Percentiles rank a stretch among this genome's conserved stretches.
phyloP scores from a whole-genome alignment of 2,888 invertebrate genomes.

The Euspilapteryx auroguttella region DNA sequence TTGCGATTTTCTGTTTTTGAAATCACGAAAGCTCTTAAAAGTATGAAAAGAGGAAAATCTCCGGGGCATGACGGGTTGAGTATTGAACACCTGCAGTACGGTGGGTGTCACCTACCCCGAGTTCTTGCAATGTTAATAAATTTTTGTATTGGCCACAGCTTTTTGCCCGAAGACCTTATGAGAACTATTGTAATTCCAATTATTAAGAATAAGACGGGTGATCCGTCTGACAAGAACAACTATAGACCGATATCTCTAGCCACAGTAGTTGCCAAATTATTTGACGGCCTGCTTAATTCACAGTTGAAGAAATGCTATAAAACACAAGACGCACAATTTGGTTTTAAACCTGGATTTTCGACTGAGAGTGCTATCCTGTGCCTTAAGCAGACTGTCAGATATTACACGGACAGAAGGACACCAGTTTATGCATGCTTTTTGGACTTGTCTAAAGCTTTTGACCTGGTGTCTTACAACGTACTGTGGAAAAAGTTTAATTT shows the following conservation, averaged over 20 bases:
- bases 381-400: constrained; percentile 2
- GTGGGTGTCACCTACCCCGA: constrained; percentile 6
- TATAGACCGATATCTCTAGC: constrained; percentile 6
- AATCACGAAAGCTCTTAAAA: too few species aligned
- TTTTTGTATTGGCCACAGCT: constrained; percentile 7
- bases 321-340: constrained; percentile 4
- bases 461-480: too few species aligned
- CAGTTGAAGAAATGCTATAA: constrained; percentile 4
- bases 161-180: constrained; percentile 1
- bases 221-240: constrained; percentile 2
- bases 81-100: constrained; percentile 4
- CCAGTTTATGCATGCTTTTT: too few species aligned
- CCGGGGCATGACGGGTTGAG: background rate
- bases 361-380: constrained; percentile 2
- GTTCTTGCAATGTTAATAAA: constrained; percentile 7
- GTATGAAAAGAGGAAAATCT: too few species aligned
- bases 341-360: constrained; percentile 1
- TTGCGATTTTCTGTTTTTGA: too few species aligned
- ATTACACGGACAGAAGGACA: too few species aligned
- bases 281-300: constrained; percentile 9
- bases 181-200: constrained; percentile 3
- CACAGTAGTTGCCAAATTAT: constrained; percentile 9
- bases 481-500: too few species aligned
- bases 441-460: too few species aligned
- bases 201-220: constrained; percentile 2